Conservation (phyloP, 2,113 vertebrate genomes). For the Engystomops pustulosus region DNA sequence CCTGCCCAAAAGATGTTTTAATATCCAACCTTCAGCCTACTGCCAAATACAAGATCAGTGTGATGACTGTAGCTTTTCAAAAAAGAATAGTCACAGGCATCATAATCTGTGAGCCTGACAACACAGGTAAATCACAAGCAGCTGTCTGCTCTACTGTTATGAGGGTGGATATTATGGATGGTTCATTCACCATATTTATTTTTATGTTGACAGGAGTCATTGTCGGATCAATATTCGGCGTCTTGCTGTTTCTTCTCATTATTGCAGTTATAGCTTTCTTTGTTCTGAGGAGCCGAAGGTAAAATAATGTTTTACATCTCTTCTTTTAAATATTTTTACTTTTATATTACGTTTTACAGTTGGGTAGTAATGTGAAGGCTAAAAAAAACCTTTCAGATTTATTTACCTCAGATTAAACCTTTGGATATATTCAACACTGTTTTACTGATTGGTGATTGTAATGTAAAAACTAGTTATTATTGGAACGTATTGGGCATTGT, state of each 20-base stretch:
- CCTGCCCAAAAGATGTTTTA: not conserved
- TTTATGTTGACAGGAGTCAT: constrained; percentile 47
- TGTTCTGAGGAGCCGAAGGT: constrained; percentile 47
- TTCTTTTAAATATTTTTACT: not conserved
- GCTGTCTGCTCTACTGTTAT: not conserved
- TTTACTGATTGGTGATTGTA: too few relatives aligned
- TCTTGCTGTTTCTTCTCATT: constrained; percentile 44
- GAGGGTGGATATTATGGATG: not conserved
- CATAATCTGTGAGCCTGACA: not conserved
- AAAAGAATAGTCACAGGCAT: rapidly evolving
- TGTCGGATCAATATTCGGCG: constrained; percentile 25
- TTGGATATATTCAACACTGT: too few relatives aligned
- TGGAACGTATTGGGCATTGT: too few relatives aligned
- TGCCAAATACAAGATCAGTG: constrained; percentile 20
- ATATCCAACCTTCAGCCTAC: not conserved
- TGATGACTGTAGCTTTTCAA: constrained; percentile 14
- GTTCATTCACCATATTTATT: not conserved
- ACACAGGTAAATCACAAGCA: constrained; percentile 27
- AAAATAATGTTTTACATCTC: not conserved
- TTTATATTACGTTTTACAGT: not conserved
- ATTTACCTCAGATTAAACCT: too few relatives aligned
- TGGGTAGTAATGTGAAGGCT: too few relatives aligned
- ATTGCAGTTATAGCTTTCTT: constrained; percentile 47
- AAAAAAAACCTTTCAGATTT: too few relatives aligned
- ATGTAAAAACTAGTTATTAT: too few relatives aligned